A percentile compares a stretch with the other conserved stretches of the same genome.
Evolutionary conservation across 2,113 vertebrate species (phyloP).

Genomic region (Calidris pugnax): DNA sequence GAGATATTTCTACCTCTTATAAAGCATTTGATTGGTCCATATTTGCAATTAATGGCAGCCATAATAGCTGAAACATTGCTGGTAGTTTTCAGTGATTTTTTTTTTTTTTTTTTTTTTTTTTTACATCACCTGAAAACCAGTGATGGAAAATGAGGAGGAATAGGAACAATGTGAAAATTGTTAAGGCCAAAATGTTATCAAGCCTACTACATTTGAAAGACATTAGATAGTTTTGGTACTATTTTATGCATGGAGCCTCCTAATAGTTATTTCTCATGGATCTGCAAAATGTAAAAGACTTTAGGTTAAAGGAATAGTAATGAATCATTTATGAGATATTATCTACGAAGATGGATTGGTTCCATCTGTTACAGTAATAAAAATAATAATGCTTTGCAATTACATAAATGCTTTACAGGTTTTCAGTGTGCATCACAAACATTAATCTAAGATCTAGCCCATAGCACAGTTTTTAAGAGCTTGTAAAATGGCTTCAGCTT

Average conservation of each 20-base stretch:
- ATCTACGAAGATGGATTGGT: constrained; percentile 76
- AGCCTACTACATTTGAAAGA: constrained; percentile 40
- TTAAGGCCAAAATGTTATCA: background rate
- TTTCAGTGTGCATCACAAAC: constrained; percentile 65
- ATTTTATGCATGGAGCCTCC: constrained; percentile 59
- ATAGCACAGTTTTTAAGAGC: constrained; percentile 63
- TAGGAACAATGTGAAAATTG: background rate
- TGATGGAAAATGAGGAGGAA: background rate
- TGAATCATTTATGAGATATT: constrained; percentile 84
- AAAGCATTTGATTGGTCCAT: background rate
- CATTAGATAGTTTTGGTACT: constrained; percentile 56
- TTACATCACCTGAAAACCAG: background rate
- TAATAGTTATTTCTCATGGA: constrained; percentile 74
- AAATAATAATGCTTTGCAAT: constrained; percentile 76
- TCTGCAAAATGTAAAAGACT: constrained; percentile 76
- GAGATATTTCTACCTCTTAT: background rate
- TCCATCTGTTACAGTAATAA: constrained; percentile 79
- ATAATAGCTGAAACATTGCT: background rate
- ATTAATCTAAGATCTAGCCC: constrained; percentile 70
- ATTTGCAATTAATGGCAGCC: background rate
- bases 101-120: background rate
- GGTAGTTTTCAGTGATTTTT: background rate
- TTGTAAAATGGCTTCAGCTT: constrained; percentile 43
- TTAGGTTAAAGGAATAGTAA: constrained; percentile 75
- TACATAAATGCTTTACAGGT: constrained; percentile 72